Evolutionary conservation across 2,797 vertebrate species (phyloP).

Genomic region (Lacerta agilis): DNA sequence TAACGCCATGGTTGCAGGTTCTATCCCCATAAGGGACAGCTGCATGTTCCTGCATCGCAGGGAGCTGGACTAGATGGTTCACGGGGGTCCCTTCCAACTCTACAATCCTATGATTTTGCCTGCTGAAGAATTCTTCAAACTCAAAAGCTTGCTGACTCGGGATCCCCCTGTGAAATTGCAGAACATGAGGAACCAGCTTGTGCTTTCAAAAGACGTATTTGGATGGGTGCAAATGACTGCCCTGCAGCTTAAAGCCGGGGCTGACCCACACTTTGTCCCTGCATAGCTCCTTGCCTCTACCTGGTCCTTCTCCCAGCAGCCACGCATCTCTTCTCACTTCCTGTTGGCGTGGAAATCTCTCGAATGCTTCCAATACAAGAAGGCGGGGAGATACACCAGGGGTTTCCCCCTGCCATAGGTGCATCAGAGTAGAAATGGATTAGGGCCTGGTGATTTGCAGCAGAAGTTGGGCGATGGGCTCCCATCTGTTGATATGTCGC

Average conservation of each 20-base stretch:
- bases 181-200: neutral
- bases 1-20: no score
- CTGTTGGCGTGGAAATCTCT: neutral
- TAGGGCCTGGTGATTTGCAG: neutral
- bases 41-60: no score
- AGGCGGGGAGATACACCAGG: neutral
- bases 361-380: neutral
- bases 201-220: neutral
- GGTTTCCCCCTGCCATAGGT: neutral
- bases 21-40: no score
- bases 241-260: neutral
- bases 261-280: neutral
- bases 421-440: neutral
- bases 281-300: neutral
- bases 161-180: neutral
- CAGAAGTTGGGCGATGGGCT: no score
- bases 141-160: no score
- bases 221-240: neutral
- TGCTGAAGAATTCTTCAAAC: no score
- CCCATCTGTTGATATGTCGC: neutral
- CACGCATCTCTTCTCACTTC: neutral
- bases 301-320: neutral
- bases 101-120: no score
- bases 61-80: no score
- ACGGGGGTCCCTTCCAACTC: no score